Evolutionary conservation across 2,888 invertebrate genomes (phyloP).

Genomic region (Eristalis tenax): DNA sequence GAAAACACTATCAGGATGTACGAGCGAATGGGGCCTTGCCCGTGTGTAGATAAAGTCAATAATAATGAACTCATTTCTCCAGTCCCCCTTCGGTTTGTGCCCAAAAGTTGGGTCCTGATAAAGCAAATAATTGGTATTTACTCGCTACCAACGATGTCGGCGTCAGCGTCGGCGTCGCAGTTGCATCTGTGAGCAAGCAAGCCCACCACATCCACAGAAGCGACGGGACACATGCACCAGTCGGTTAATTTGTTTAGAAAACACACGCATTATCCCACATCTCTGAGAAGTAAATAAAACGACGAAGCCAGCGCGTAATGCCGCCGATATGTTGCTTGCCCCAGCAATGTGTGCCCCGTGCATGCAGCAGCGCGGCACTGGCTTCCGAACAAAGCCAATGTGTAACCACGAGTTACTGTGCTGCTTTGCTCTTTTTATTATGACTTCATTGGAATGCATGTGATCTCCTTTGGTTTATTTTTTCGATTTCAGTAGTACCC

Average conservation of each 20-base stretch:
- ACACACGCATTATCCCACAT: constrained; percentile 65
- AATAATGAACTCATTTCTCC: constrained; percentile 26
- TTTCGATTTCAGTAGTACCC: constrained; percentile 36
- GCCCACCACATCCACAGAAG: background rate
- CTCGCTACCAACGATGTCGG: constrained; percentile 17
- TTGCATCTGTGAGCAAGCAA: background rate
- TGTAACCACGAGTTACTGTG: constrained; percentile 28
- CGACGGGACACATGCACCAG: constrained; percentile 44
- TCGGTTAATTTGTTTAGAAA: constrained; percentile 67
- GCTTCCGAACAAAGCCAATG: constrained; percentile 29
- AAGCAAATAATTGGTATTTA: constrained; percentile 68
- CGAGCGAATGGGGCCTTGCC: background rate
- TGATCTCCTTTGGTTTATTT: constrained; percentile 40
- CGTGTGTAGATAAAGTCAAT: background rate
- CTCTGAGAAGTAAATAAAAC: constrained; percentile 51
- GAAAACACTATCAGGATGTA: constrained; percentile 36
- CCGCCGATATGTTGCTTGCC: background rate
- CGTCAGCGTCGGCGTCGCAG: background rate
- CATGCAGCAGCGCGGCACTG: background rate
- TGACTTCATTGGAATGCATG: constrained; percentile 66
- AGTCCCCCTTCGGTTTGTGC: constrained; percentile 19
- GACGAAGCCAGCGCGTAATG: constrained; percentile 13
- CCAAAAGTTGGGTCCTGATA: constrained; percentile 51
- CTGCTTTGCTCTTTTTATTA: constrained; percentile 42
- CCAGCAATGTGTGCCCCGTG: background rate